Conservation (phyloP, 2,113 vertebrate genomes). For the Cyanoramphus novaezelandiae region DNA sequence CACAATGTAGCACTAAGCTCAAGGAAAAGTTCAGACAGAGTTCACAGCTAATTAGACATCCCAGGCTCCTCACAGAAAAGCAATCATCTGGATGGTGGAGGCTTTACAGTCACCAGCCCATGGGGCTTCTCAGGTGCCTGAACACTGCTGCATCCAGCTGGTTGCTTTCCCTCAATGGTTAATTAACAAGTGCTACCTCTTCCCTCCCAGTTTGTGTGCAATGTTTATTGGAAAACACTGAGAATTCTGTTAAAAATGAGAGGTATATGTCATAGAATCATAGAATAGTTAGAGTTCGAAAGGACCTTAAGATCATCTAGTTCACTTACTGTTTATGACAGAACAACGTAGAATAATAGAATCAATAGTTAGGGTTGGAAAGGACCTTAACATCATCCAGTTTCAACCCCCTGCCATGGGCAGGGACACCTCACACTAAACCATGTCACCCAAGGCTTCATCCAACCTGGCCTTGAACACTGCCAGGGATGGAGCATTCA, state of each 20-base stretch:
- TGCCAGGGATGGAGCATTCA: too few species aligned
- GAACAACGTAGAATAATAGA: background rate
- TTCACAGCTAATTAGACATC: slow-evolving; percentile 28
- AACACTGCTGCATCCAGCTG: background rate
- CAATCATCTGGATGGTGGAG: background rate
- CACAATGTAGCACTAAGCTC: background rate
- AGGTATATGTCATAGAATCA: background rate
- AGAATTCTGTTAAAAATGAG: background rate
- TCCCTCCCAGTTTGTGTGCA: background rate
- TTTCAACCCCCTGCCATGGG: too few species aligned
- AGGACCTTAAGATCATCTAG: too few species aligned
- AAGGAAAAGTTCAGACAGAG: slow-evolving; percentile 35
- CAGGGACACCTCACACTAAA: too few species aligned
- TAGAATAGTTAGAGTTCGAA: too few species aligned
- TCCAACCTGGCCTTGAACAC: too few species aligned
- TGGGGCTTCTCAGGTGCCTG: background rate
- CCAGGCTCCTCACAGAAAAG: background rate
- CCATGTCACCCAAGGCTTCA: too few species aligned
- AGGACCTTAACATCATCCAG: too few species aligned
- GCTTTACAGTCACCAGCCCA: background rate
- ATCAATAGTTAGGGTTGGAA: too few species aligned
- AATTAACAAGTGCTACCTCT: background rate
- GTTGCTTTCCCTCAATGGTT: background rate
- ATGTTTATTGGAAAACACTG: background rate
- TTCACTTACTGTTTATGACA: background rate